Evolutionary conservation across 2,888 invertebrate genomes (phyloP).

Genomic region (Cinara cedri): DNA sequence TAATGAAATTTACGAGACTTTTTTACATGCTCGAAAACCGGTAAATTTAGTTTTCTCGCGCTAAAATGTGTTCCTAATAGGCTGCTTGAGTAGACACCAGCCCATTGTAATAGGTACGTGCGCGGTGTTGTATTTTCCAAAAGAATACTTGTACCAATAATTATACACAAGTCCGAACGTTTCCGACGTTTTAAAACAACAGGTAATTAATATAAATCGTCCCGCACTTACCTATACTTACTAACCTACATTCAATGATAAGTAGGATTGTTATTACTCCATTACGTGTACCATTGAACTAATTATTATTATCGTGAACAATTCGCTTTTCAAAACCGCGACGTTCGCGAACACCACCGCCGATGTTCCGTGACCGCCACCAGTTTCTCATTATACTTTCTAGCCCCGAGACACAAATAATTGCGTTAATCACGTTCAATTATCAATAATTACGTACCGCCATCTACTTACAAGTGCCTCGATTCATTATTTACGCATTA

Average conservation of each 20-base stretch:
- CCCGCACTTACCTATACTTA: too few species aligned
- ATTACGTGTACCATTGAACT: background rate
- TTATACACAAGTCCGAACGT: background rate
- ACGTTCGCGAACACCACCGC: background rate
- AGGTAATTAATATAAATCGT: background rate
- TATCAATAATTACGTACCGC: slow-evolving; percentile 15
- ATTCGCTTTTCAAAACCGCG: slow-evolving; percentile 35
- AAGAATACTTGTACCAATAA: too few species aligned
- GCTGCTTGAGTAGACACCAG: too few species aligned
- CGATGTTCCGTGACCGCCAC: background rate
- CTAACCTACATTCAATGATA: slow-evolving; percentile 18
- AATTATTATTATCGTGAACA: background rate
- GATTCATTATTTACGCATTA: slow-evolving; percentile 32
- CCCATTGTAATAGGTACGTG: too few species aligned
- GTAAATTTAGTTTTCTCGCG: too few species aligned
- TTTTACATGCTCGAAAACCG: too few species aligned
- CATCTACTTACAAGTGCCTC: background rate
- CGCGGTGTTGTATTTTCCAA: too few species aligned
- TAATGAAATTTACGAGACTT: too few species aligned
- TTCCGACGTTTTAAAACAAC: slow-evolving; percentile 3
- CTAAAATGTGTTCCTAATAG: too few species aligned
- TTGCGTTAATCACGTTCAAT: slow-evolving; percentile 34
- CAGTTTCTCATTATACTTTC: slow-evolving; percentile 26
- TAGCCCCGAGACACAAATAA: slow-evolving; percentile 28
- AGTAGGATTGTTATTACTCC: slow-evolving; percentile 2